Conservation (phyloP, 2,113 vertebrate genomes). For the Diphyllodes magnificus region DNA sequence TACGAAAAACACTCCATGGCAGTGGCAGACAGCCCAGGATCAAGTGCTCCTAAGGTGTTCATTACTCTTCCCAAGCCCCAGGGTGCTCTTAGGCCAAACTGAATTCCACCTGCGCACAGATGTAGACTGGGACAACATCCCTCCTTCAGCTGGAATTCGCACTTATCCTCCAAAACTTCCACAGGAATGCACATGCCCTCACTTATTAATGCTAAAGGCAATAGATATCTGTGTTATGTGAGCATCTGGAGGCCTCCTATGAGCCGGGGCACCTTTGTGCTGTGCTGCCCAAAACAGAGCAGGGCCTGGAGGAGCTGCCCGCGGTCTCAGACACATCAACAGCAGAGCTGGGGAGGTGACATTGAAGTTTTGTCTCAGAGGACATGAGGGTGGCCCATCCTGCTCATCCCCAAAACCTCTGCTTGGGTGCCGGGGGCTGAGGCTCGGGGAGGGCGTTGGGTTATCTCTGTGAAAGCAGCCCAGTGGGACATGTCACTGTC, state of each 20-base stretch:
- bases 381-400: neutral
- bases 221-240: neutral
- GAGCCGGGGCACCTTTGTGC: neutral
- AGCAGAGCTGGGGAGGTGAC: neutral
- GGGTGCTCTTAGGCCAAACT: neutral
- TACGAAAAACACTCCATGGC: neutral
- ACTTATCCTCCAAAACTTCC: neutral
- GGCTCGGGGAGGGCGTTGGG: neutral
- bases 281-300: neutral
- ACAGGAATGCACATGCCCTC: neutral
- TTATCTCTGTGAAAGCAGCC: neutral
- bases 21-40: neutral
- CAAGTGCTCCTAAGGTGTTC: neutral
- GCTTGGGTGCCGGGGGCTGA: neutral
- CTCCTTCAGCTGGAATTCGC: neutral
- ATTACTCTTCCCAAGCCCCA: neutral
- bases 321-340: fast-evolving
- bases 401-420: neutral
- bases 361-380: neutral
- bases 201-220: neutral
- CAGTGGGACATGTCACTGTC: neutral
- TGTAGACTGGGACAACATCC: neutral
- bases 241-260: neutral
- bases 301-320: neutral
- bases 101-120: neutral